Evolutionary conservation across 1,140 invertebrate genomes (phyloP).

Genomic region (Tetragnatha versicolor): DNA sequence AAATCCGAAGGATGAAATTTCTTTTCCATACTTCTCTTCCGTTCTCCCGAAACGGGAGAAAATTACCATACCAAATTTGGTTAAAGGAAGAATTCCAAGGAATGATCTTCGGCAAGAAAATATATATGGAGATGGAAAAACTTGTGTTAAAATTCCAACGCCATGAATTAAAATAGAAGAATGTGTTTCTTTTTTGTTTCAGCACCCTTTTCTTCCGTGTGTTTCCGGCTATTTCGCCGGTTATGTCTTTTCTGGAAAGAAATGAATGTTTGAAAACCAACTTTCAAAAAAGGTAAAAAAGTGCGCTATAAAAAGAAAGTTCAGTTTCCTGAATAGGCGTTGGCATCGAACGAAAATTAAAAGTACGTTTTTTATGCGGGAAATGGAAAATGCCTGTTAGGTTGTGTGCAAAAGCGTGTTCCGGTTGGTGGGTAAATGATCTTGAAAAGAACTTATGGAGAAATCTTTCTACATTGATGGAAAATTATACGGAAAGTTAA

Average conservation of each 20-base stretch:
- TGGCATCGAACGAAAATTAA: too few species aligned
- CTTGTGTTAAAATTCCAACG: slow-evolving; percentile 43
- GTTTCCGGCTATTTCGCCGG: background rate
- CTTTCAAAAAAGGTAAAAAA: too few species aligned
- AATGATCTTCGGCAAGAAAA: slow-evolving; percentile 32
- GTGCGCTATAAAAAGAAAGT: too few species aligned
- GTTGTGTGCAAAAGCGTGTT: too few species aligned
- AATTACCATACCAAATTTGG: slow-evolving; percentile 42
- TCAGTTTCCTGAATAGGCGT: too few species aligned
- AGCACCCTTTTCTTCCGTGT: background rate
- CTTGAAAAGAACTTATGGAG: too few species aligned
- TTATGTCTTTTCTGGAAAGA: background rate
- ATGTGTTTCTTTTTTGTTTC: slow-evolving; percentile 24
- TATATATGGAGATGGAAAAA: slow-evolving; percentile 25
- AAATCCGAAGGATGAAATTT: slow-evolving; percentile 31
- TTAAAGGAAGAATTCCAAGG: slow-evolving; percentile 29
- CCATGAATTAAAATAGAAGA: slow-evolving; percentile 33
- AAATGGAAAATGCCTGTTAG: too few species aligned
- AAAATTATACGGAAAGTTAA: too few species aligned
- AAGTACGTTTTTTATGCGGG: too few species aligned
- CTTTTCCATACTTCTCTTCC: slow-evolving; percentile 10
- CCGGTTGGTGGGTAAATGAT: too few species aligned
- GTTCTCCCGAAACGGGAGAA: background rate
- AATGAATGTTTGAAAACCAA: background rate
- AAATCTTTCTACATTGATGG: too few species aligned